Evolutionary conservation across 2,888 invertebrate species (phyloP).

Genomic region (Ectobius pallidus): DNA sequence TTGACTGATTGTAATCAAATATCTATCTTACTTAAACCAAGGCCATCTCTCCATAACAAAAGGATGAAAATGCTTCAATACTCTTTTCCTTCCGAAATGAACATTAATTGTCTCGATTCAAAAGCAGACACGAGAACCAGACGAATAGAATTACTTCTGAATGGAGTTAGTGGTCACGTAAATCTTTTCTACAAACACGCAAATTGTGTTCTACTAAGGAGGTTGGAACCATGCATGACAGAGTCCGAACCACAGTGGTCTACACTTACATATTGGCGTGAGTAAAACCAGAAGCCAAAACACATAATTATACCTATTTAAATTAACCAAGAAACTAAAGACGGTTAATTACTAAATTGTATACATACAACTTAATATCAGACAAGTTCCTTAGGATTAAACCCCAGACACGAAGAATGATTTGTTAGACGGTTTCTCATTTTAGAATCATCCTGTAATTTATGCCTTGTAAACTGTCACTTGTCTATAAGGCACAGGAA

Average conservation of each 20-base stretch:
- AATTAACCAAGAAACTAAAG: neutral
- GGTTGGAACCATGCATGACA: constrained; percentile 2
- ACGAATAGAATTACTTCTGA: neutral
- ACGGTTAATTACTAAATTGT: constrained; percentile 1
- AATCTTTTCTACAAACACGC: neutral
- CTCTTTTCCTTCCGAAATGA: no score
- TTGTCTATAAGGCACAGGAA: no score
- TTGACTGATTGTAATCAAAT: no score
- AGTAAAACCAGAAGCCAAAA: neutral
- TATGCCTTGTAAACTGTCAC: neutral
- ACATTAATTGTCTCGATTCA: neutral
- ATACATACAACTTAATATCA: neutral
- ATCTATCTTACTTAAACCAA: no score
- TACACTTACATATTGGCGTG: neutral
- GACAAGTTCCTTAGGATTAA: neutral
- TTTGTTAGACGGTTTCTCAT: neutral
- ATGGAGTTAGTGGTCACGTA: neutral
- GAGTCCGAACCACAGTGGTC: neutral
- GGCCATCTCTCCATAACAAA: no score
- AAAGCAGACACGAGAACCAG: neutral
- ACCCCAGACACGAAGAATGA: neutral
- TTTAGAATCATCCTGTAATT: neutral
- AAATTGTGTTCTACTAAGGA: neutral
- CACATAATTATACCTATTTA: neutral
- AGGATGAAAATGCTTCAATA: neutral